A percentile compares a stretch with the other conserved stretches of the same genome.
Conservation (phyloP, 2,888 invertebrate genomes). For the Drosophila macrothrix region DNA sequence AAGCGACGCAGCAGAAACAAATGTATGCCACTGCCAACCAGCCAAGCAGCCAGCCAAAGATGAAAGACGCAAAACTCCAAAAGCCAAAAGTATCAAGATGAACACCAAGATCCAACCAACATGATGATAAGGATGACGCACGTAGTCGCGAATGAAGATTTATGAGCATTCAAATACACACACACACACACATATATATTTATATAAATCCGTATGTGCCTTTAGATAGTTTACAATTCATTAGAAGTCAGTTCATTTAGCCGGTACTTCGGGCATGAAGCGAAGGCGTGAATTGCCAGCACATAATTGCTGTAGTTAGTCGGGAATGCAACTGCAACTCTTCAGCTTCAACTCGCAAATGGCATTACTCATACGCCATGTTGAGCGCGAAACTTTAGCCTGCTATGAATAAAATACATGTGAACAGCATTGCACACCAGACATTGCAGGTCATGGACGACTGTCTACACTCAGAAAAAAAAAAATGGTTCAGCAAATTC, state of each 20-base stretch:
- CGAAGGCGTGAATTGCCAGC: conserved; percentile 33
- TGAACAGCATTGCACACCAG: neutral
- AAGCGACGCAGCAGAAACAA: conserved; percentile 62
- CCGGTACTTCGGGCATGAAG: neutral
- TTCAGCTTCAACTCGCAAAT: conserved; percentile 38
- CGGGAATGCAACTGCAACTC: conserved; percentile 31
- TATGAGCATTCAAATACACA: conserved; percentile 56
- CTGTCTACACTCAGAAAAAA: neutral
- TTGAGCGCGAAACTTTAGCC: conserved; percentile 33
- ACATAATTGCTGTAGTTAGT: conserved; percentile 54
- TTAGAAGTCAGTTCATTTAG: conserved; percentile 58
- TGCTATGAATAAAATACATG: conserved; percentile 6
- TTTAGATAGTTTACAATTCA: conserved; percentile 61
- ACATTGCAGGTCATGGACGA: neutral
- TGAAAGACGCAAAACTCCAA: conserved; percentile 27
- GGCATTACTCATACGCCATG: conserved; percentile 55
- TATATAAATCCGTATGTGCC: conserved; percentile 12
- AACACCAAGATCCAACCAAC: conserved; percentile 9
- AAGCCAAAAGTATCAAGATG: conserved; percentile 23
- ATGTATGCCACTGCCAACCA: conserved; percentile 47
- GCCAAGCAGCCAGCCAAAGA: conserved; percentile 31
- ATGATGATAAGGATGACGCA: conserved; percentile 55
- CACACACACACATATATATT: neutral
- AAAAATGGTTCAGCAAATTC: neutral
- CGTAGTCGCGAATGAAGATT: conserved; percentile 70